These are phyloP conservation scores for Crotalus horridus DNA, from an alignment of 2,113 vertebrate genomes.

Conservation along the genomic window DNA sequence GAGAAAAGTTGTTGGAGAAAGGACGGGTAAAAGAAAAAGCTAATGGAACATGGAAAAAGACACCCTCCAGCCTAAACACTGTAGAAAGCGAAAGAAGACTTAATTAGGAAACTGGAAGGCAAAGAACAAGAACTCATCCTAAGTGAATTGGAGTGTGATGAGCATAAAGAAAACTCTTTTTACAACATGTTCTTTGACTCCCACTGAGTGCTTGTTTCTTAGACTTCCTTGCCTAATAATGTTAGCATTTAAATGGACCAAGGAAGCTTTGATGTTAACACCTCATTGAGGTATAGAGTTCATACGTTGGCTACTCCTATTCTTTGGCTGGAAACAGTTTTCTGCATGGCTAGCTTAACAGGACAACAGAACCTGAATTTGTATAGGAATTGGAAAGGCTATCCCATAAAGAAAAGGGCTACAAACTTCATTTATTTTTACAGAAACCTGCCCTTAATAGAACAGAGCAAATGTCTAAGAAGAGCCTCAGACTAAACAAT, in stretches of 20 bases:
- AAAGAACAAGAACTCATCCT: slow-evolving; percentile 66
- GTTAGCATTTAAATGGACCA: slow-evolving; percentile 70
- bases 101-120: slow-evolving; percentile 67
- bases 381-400: slow-evolving; percentile 66
- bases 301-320: slow-evolving; percentile 69
- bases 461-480: slow-evolving; percentile 67
- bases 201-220: slow-evolving; percentile 71
- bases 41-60: slow-evolving; percentile 48
- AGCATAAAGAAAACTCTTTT: slow-evolving; percentile 70
- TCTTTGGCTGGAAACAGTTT: slow-evolving; percentile 65
- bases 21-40: slow-evolving; percentile 50
- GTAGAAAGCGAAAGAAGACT: slow-evolving; percentile 64
- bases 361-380: slow-evolving; percentile 70
- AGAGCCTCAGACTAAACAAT: slow-evolving; percentile 43
- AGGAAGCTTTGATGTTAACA: slow-evolving; percentile 71
- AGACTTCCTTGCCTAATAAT: slow-evolving; percentile 72
- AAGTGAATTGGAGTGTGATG: slow-evolving; percentile 68
- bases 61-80: slow-evolving; percentile 65
- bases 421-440: slow-evolving; percentile 70
- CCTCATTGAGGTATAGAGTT: slow-evolving; percentile 73
- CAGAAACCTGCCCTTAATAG: slow-evolving; percentile 65
- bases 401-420: slow-evolving; percentile 69
- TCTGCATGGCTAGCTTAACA: slow-evolving; percentile 71
- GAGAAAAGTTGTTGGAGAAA: slow-evolving; percentile 45
- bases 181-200: slow-evolving; percentile 69